Base-by-base conservation (phyloP, 2,888 invertebrate species). In the Junonia oenone region DNA sequence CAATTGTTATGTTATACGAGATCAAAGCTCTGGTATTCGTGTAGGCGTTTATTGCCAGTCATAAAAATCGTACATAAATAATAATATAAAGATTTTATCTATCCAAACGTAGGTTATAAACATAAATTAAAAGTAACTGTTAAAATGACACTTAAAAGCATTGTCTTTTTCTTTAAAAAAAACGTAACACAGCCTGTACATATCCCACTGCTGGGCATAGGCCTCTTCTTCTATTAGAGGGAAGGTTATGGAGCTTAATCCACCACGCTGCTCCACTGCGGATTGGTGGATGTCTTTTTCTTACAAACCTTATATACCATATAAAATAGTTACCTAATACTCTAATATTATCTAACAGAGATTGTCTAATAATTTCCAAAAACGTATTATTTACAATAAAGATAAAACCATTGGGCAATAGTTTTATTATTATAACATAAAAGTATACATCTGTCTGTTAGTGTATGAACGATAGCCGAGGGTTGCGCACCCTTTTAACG, bases 401-500 rank as follows among this genome's bases (percentile, higher is more conserved):
- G 22, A 22, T 22, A 22, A 22, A 22, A 22, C 22, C 22, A 22
- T 22, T 13, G 6, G 4, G 6, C 8, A 43, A 43, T 22, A 6
- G 17, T 26, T 22, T 22, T 43, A 43, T 43, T 43, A 26, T 43
- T 43, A 43, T 26, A 26, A 26, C 26, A 43, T n/a, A 22, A 14
- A 40, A 38, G 17, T 19, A 40, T 46, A 31, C 45, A 46, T 38
- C 38, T 38, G 40, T 40, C 31, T 40, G n/a, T 38, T 40, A 46
- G 45, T 52, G 46, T 46, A 31, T 15, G 31, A 47, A 13, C 37
- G n/a, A 37, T 14, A n/a, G n/a, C n/a, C 13, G 46, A 48, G 53
- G 53, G 53, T 48, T 43, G 53, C 33, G 31, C 53, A 54, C 47
- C 47, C 53, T 22, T 37, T 26, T 14, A 26, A 2, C 6, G 14